Percentiles rank a stretch among this genome's conserved stretches.
Evolutionary conservation across 92 coral and sea anemone species (phyloP).

Genomic region (Diadumene lineata): DNA sequence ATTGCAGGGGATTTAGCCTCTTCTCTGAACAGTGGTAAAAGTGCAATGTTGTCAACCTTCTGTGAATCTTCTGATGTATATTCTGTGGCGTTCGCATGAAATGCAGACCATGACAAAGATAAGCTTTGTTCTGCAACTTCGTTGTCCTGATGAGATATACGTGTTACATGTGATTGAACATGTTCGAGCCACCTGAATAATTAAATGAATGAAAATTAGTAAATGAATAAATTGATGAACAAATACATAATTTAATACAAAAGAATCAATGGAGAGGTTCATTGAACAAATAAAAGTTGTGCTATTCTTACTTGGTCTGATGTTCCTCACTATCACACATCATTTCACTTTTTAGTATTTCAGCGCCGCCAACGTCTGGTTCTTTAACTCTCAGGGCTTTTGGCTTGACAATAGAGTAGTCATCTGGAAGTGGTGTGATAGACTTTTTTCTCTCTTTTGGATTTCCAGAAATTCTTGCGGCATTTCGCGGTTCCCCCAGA

Average conservation of each 20-base stretch:
- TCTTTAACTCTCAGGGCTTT: conserved; percentile 18
- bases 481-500: conserved; percentile 26
- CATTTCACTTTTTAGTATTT: no score
- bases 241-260: no score
- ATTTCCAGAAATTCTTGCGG: conserved; percentile 5
- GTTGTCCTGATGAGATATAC: not conserved
- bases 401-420: conserved; percentile 28
- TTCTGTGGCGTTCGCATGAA: not conserved
- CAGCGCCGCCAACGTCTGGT: no score
- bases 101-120: not conserved
- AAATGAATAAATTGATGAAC: no score
- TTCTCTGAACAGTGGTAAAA: conserved; percentile 27
- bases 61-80: not conserved
- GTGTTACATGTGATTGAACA: conserved; percentile 1
- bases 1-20: conserved; percentile 33
- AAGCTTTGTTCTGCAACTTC: not conserved
- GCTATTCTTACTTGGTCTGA: no score
- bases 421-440: conserved; percentile 33
- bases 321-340: no score
- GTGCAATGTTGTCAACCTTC: not conserved
- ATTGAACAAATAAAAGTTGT: no score
- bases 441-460: conserved; percentile 22
- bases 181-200: no score
- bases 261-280: no score
- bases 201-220: no score